Evolutionary conservation across 2,888 invertebrate genomes (phyloP), one percentile per base, ranked within the genome.

Genomic region (Hyles lineata): DNA sequence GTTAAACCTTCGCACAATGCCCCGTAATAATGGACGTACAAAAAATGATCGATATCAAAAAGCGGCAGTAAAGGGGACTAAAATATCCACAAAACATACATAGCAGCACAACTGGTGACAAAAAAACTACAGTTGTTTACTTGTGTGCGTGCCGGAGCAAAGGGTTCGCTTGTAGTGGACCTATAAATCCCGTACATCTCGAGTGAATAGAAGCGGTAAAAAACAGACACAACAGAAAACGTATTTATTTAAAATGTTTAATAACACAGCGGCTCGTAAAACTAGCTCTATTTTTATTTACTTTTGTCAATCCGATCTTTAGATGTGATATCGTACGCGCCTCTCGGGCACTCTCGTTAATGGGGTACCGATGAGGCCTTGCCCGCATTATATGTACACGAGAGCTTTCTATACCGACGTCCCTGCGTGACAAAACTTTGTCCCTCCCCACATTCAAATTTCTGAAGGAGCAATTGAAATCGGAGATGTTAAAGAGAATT

Each of bases 401-500:
- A 80, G 84, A 82, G 84, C 87, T 89, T 90, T 90, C 90, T 91
- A 92, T 92, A 90, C 87, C 50, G 79, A 81, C 88, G 92, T 89
- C 93, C 93, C 93, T 93, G 94, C 93, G 94, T 93, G 94, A 93
- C 93, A 94, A 93, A 92, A 93, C 91, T 92, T 91, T 90, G 92
- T 93, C 93, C 94, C 94, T 93, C 93, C 94, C 94, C 87, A 91
- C 92, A 93, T 94, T 93, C 93, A 94, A 93, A 94, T 92, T 89
- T 94, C 92, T 94, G 93, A 94, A 94, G 94, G 92, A 94, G 94
- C 94, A 94, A 94, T 94, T 94, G 94, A 94, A 94, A 94, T 94
- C 90, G 93, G 94, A 94, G 94, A 94, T 93, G 93, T 92, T 92
- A 93, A 93, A 94, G 93, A 93, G 94, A 94, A 94, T 94, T 94